Base-by-base conservation (phyloP, 1,140 invertebrate species). In the Eriocheir sinensis region DNA sequence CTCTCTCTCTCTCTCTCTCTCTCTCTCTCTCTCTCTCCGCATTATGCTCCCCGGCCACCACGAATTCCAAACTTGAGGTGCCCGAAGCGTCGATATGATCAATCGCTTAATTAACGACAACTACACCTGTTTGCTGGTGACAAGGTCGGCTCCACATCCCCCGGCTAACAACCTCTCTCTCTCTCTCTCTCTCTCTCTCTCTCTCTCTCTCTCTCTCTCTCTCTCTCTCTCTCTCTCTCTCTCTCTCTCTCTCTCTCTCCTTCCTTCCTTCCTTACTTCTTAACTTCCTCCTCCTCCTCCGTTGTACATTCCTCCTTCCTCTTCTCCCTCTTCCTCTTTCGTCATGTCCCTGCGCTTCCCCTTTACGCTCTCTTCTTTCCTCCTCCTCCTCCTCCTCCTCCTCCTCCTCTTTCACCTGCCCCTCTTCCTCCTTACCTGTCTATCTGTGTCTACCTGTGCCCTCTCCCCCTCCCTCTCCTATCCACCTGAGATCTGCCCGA, bases 21-120 rank as follows among this genome's bases (percentile, higher is more conserved):
- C 38, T 40, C 41, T 6, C 9, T 30, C 30, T 79, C 89, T 60
- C 92, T 30, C 36, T 34, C 32, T 85, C 17, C 44, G 27, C 38
- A 89, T 44, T 72, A 90, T 32, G 48, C 30, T 60, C 81, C 12
- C 30, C 38, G 9, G 4, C 44, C 79, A 88, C 81, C 32, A 93
- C 92, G n/a, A 93, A 93, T 89, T 88, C 85, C 92, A 93, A 92
- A 93, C 83, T 88, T 86, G 92, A 93, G 92, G 60, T 15, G 41
- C 92, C 79, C 34, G 48, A n/a, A 32, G 92, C 92, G 38, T 48
- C 92, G 92, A 93, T 93, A 93, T 93, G 92, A 93, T 93, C 92
- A 93, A 86, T 93, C 83, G 92, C 92, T 93, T 93, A 93, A 93
- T 93, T 93, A 93, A 93, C 92, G 92, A 91, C 94, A 95, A 95